Evolutionary conservation across 2,888 invertebrate species (phyloP).

Genomic region (Papilio demoleus): DNA sequence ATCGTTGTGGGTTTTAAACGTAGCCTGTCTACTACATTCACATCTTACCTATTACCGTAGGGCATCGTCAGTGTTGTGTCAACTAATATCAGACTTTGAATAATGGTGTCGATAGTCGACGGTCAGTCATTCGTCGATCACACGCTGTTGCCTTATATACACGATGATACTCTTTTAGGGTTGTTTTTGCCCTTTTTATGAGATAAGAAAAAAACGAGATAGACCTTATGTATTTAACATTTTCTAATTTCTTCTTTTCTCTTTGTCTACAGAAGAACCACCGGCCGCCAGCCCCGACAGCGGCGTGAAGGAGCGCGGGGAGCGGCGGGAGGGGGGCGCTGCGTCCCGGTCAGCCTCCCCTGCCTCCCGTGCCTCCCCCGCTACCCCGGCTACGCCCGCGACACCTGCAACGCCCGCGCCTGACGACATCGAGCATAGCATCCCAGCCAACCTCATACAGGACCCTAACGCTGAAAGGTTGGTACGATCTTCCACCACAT

Average conservation of each 20-base stretch:
- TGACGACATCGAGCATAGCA: constrained; percentile 82
- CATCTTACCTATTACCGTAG: background rate
- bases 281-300: constrained; percentile 82
- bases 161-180: constrained; percentile 58
- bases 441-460: constrained; percentile 81
- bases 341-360: constrained; percentile 73
- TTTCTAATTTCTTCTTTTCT: too few relatives aligned
- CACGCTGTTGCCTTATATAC: constrained; percentile 57
- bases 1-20: background rate
- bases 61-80: constrained; percentile 53
- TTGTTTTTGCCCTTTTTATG: constrained; percentile 54
- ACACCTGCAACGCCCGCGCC: constrained; percentile 49
- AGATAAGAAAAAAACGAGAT: too few relatives aligned
- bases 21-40: background rate
- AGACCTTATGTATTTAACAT: too few relatives aligned
- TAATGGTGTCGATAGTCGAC: constrained; percentile 66
- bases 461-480: constrained; percentile 80
- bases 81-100: constrained; percentile 66
- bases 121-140: constrained; percentile 75
- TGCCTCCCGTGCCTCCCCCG: constrained; percentile 62
- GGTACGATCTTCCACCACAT: constrained; percentile 33
- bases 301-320: constrained; percentile 82
- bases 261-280: constrained; percentile 78
- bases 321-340: constrained; percentile 74
- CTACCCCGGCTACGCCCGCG: background rate